phyloP scores from a whole-genome alignment of 2,113 vertebrate genomes.

The Macquaria ambigua region DNA sequence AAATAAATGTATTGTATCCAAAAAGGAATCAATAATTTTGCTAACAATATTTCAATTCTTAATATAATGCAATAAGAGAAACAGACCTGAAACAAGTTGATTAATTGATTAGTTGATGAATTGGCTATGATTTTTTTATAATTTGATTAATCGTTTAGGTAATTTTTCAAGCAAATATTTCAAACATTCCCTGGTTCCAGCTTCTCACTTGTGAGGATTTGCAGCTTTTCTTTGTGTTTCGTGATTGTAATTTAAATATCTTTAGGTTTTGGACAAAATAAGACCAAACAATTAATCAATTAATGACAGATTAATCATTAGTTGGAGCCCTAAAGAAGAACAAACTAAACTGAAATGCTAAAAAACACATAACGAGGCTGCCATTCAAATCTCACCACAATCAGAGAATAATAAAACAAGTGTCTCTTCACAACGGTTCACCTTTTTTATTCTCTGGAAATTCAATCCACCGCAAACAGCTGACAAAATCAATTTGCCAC shows the following conservation, averaged over 20 bases:
- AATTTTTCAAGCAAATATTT: too few relatives aligned
- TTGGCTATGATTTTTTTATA: too few relatives aligned
- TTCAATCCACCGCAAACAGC: conserved; percentile 34
- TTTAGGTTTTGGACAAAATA: not conserved
- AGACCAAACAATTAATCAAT: not conserved
- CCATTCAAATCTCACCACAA: not conserved
- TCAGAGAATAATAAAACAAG: conserved; percentile 10
- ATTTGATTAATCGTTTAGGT: too few relatives aligned
- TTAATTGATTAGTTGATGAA: not conserved
- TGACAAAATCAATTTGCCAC: conserved; percentile 48
- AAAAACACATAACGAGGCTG: conserved; percentile 2
- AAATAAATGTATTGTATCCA: not conserved
- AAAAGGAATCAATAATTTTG: not conserved
- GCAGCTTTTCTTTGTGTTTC: not conserved
- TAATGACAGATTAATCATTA: not conserved
- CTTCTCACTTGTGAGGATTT: not conserved
- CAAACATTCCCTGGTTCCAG: not conserved
- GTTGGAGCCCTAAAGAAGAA: not conserved
- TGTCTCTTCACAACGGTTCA: not conserved
- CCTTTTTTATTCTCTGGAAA: conserved; percentile 17
- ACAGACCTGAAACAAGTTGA: not conserved
- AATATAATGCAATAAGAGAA: not conserved
- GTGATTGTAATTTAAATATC: not conserved
- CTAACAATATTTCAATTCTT: not conserved
- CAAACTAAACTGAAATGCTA: not conserved